Evolutionary conservation across 2,113 vertebrate genomes (phyloP), one percentile per base, ranked within the genome.

Genomic region (Phocoena phocoena): DNA sequence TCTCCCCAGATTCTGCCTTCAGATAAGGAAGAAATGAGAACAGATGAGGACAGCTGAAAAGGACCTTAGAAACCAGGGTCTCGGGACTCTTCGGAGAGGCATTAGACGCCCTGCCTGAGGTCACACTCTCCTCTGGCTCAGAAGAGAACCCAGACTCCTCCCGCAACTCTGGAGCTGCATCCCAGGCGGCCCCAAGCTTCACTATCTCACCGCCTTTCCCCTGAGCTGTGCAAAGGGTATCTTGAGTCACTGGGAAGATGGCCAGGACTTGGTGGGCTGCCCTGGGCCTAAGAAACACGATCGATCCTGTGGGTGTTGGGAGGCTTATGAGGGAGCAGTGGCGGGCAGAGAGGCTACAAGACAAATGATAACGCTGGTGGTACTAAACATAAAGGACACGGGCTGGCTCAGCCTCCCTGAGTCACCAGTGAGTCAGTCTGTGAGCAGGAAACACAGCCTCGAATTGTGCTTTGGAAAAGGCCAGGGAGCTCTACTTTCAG

Each of bases 401-500:
- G 12, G 41, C 93, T 94, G 65, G 88, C 84, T 79, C 91, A 76
- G 93, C n/a, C 55, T n/a, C 80, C 74, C 90, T 93, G 92, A 95
- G 4, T 97, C 97, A 97, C 60, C 80, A 21, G 10, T 97, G 98
- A 98, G 53, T 98, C 97, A 97, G 44, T 76, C 90, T 92, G 86
- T 0, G 2, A 85, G 67, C 93, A 92, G 87, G 55, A 71, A 47
- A 68, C 65, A 55, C 15, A 81, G 97, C 33, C 82, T 38, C 21
- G 5, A n/a, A 79, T 41, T 70, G 73, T 80, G 28, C 55, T 90
- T 74, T 25, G 63, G 83, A 70, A 95, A 95, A 97, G 74, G 94
- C 82, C 92, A 90, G 44, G 38, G 80, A 76, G 83, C 60, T 55
- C 6, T 70, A 74, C 88, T 85, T 62, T n/a, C 53, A 53, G 55